Conservation (phyloP, 2,113 vertebrate species). For the Phodopus roborovskii region DNA sequence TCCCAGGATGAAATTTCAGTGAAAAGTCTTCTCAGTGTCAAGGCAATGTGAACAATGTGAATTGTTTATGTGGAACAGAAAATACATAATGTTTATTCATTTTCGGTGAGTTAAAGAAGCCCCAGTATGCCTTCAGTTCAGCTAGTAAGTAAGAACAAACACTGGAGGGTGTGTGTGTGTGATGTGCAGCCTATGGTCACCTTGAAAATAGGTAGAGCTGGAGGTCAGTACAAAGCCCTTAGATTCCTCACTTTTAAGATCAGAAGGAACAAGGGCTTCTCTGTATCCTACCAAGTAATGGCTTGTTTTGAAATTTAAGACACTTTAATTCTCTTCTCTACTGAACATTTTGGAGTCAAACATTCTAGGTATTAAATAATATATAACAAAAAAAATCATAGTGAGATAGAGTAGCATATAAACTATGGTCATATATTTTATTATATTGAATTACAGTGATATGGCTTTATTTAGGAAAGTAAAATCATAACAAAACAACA, state of each 20-base stretch:
- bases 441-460: slow-evolving; percentile 59
- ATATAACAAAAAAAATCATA: slow-evolving; percentile 57
- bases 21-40: not conserved
- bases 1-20: slow-evolving; percentile 26
- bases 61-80: not conserved
- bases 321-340: not conserved
- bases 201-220: not conserved
- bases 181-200: not conserved
- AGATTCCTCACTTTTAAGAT: not conserved
- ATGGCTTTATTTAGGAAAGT: slow-evolving; percentile 48
- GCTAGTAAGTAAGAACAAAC: not conserved
- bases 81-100: not conserved
- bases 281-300: not conserved
- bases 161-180: not conserved
- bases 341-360: slow-evolving; percentile 34
- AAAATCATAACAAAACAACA: slow-evolving; percentile 16
- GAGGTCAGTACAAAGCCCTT: not conserved
- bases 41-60: not conserved
- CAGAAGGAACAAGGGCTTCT: not conserved
- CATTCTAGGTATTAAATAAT: slow-evolving; percentile 58
- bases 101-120: not conserved
- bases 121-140: not conserved
- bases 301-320: slow-evolving; percentile 39
- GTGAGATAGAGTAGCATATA: slow-evolving; percentile 14
- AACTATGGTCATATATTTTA: slow-evolving; percentile 60